Conservation (phyloP, 2,113 vertebrate species). For the Pachycephala philippinensis region DNA sequence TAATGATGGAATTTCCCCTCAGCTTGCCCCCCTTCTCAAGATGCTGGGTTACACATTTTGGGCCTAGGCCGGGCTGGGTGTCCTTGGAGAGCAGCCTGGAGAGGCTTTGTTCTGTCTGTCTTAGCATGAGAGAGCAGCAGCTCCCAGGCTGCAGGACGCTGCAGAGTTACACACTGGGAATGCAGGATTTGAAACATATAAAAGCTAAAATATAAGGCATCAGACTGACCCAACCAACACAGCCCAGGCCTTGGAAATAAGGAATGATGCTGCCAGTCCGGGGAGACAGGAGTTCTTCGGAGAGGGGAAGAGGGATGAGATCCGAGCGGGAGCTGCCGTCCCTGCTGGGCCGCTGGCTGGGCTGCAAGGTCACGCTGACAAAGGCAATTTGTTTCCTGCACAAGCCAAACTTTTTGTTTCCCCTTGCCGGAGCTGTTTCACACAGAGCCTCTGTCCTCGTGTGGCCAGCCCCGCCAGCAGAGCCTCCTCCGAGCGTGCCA, state of each 20-base stretch:
- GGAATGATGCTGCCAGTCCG: not conserved
- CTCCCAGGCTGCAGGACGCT: too few relatives aligned
- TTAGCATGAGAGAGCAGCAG: too few relatives aligned
- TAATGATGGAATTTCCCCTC: too few relatives aligned
- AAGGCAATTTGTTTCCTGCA: not conserved
- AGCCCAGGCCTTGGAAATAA: not conserved
- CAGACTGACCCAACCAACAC: not conserved
- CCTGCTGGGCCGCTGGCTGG: not conserved
- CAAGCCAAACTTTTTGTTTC: not conserved
- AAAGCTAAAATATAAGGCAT: too few relatives aligned
- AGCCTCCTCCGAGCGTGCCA: not conserved
- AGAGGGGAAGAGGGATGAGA: not conserved
- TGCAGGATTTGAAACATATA: too few relatives aligned
- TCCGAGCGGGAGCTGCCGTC: not conserved
- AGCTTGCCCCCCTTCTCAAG: too few relatives aligned
- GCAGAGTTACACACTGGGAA: too few relatives aligned
- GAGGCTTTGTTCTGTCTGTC: too few relatives aligned
- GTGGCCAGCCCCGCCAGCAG: not conserved
- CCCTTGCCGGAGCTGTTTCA: not conserved
- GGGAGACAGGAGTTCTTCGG: not conserved
- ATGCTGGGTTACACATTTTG: too few relatives aligned
- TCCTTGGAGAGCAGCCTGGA: too few relatives aligned
- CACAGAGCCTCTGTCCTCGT: not conserved
- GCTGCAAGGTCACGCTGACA: conserved; percentile 1
- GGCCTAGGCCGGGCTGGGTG: too few relatives aligned